Evolutionary conservation across 2,113 vertebrate genomes (phyloP).

Genomic region (Cromileptes altivelis): DNA sequence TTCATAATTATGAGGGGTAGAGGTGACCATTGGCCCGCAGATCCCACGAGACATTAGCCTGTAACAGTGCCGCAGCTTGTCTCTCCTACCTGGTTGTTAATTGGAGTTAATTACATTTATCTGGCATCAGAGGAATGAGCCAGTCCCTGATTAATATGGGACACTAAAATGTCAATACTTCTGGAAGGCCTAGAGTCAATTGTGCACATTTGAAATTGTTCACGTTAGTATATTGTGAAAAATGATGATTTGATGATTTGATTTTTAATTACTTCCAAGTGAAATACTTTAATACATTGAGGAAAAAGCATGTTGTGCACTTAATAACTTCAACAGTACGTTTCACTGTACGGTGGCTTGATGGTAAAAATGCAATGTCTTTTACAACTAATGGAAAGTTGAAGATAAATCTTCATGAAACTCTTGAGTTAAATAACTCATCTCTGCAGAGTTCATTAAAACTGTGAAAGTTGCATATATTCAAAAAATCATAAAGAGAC

Average conservation of each 20-base stretch:
- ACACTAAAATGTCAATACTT: not conserved
- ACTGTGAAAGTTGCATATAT: not conserved
- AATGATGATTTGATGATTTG: not conserved
- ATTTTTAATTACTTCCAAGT: not conserved
- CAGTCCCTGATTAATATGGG: slow-evolving; percentile 11
- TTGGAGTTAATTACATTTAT: slow-evolving; percentile 25
- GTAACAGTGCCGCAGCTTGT: not conserved
- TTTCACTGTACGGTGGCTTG: not conserved
- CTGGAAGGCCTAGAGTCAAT: not conserved
- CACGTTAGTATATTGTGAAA: not conserved
- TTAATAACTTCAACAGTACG: too few species aligned
- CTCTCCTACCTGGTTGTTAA: slow-evolving; percentile 10
- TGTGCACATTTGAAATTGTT: not conserved
- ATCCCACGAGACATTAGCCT: not conserved
- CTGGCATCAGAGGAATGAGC: not conserved
- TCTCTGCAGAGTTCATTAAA: not conserved
- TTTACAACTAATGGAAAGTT: not conserved
- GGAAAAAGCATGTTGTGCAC: not conserved
- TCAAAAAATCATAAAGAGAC: not conserved
- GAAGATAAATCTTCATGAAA: not conserved
- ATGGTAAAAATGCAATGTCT: not conserved
- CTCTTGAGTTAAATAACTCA: not conserved
- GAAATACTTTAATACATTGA: not conserved
- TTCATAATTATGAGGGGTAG: not conserved
- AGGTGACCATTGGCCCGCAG: not conserved